Conservation (phyloP, 2,113 vertebrate species). For the Coracopsis vasa region DNA sequence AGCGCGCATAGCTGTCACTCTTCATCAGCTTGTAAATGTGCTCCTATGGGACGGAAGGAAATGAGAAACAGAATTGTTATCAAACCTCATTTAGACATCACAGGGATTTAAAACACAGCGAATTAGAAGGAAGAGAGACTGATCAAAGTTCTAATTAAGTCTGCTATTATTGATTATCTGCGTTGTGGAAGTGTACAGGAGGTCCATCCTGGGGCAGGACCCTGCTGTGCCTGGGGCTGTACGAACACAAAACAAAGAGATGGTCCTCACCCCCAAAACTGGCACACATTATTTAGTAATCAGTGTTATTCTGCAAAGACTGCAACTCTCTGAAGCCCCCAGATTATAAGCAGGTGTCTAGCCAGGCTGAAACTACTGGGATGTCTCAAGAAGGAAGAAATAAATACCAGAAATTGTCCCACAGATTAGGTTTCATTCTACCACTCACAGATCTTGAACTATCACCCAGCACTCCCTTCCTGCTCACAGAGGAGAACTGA, state of each 20-base stretch:
- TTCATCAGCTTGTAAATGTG: conserved; percentile 99
- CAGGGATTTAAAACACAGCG: background rate
- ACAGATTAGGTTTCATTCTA: background rate
- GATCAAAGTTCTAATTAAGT: conserved; percentile 44
- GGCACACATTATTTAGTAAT: background rate
- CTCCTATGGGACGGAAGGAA: conserved; percentile 77
- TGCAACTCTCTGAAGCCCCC: background rate
- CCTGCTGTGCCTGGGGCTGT: background rate
- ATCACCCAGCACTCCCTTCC: background rate
- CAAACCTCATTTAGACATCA: conserved; percentile 30
- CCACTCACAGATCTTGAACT: background rate
- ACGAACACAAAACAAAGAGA: background rate
- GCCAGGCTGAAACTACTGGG: background rate
- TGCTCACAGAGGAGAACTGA: background rate
- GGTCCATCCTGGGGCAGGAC: conserved; percentile 23
- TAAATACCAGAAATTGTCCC: background rate
- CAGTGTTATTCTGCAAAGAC: background rate
- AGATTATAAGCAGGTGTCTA: background rate
- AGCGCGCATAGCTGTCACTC: conserved; percentile 97
- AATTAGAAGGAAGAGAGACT: conserved; percentile 20
- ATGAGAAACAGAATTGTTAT: conserved; percentile 39
- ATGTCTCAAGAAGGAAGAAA: background rate
- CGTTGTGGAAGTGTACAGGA: background rate
- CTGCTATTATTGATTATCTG: conserved; percentile 55
- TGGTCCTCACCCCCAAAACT: background rate